These are phyloP conservation scores for Bellardia pandia DNA, from an alignment of 2,888 invertebrate genomes.

Conservation along the genomic window DNA sequence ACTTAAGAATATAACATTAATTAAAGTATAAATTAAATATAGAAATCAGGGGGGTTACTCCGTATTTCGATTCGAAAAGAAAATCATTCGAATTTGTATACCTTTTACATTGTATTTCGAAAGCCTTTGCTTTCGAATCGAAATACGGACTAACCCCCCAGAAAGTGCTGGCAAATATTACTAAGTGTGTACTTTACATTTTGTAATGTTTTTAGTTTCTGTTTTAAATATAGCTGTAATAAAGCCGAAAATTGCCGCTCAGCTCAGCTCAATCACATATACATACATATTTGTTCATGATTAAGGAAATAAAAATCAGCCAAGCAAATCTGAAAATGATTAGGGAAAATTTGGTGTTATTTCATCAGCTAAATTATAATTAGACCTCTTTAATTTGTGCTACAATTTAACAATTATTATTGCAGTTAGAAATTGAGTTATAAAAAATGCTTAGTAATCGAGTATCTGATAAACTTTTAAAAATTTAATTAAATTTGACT, in stretches of 20 bases:
- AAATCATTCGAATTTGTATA: too few species aligned
- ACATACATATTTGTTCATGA: not conserved
- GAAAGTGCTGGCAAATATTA: not conserved
- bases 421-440: too few species aligned
- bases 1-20: slow-evolving; percentile 17
- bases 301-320: not conserved
- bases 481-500: too few species aligned
- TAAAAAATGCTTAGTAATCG: too few species aligned
- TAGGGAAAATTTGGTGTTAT: not conserved
- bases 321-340: not conserved
- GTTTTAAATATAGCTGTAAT: not conserved
- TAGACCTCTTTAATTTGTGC: too few species aligned
- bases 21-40: not conserved
- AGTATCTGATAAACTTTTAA: too few species aligned
- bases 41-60: too few species aligned
- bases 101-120: too few species aligned
- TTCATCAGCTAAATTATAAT: not conserved
- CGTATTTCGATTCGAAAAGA: too few species aligned
- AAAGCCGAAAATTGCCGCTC: not conserved
- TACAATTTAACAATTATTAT: too few species aligned
- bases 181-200: not conserved
- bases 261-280: not conserved
- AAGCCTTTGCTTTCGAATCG: too few species aligned
- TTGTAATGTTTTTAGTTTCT: not conserved
- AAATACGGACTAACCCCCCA: too few species aligned